Percentiles rank a stretch among this genome's conserved stretches.
Conservation (phyloP, 1,140 invertebrate species). For the Elymnias hypermnestra region DNA sequence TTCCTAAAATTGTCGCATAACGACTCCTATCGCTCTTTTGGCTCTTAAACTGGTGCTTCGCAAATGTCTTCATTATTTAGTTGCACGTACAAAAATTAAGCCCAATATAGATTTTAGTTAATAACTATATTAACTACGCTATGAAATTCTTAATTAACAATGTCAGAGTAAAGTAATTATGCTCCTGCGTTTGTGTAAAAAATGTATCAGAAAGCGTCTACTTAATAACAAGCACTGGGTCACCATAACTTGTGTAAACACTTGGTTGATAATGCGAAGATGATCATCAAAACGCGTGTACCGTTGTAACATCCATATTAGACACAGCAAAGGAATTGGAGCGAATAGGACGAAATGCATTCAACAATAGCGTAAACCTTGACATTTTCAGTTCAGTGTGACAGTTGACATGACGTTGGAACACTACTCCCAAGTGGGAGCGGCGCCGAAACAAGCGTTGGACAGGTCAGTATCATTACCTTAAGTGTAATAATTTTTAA, state of each 20-base stretch:
- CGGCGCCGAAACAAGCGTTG: slow-evolving; percentile 41
- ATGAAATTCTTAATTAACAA: no score
- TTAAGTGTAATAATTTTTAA: no score
- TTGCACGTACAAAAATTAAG: no score
- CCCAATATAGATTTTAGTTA: no score
- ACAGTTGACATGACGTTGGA: slow-evolving; percentile 39
- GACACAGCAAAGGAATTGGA: slow-evolving; percentile 39
- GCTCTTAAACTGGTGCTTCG: no score
- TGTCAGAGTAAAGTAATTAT: no score
- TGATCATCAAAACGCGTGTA: slow-evolving; percentile 6
- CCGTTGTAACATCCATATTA: slow-evolving; percentile 27
- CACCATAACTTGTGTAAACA: background rate
- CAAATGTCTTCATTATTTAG: no score
- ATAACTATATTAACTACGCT: no score
- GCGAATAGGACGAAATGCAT: slow-evolving; percentile 32
- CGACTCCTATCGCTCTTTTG: no score
- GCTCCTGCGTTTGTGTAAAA: no score
- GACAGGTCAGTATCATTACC: slow-evolving; percentile 54
- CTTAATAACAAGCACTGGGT: background rate
- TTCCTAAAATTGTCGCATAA: no score
- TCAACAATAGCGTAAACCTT: slow-evolving; percentile 33
- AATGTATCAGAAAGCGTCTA: no score
- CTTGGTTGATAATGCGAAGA: slow-evolving; percentile 10
- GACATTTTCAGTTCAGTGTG: slow-evolving; percentile 34
- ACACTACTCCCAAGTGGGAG: slow-evolving; percentile 45